A percentile compares a stretch with the other conserved stretches of the same genome.
phyloP scores from a whole-genome alignment of 2,797 vertebrate genomes.

The Melanotaenia boesemani region DNA sequence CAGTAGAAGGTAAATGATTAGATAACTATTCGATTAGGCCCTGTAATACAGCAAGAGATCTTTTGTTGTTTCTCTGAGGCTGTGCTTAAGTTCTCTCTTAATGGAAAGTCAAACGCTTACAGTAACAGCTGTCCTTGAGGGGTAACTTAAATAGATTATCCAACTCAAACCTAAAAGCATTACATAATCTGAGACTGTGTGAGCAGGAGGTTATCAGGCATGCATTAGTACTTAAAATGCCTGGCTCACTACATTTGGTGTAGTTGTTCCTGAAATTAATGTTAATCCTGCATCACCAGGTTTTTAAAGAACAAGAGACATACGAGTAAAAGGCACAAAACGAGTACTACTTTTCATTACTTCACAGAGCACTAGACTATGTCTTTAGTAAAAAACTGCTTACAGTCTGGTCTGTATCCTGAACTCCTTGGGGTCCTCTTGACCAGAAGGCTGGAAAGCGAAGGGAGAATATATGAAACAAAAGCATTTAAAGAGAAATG shows the following conservation, averaged over 20 bases:
- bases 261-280: slow-evolving; percentile 47
- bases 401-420: slow-evolving; percentile 88
- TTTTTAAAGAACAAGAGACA: slow-evolving; percentile 17
- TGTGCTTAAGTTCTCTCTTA: slow-evolving; percentile 23
- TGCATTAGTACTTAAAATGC: slow-evolving; percentile 40
- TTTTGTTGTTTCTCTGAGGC: slow-evolving; percentile 36
- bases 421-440: slow-evolving; percentile 87
- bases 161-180: slow-evolving; percentile 78
- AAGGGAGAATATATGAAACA: slow-evolving; percentile 20
- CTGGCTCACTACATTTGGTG: slow-evolving; percentile 42
- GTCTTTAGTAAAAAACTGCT: slow-evolving; percentile 58
- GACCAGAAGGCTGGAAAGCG: slow-evolving; percentile 82
- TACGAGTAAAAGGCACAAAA: slow-evolving; percentile 15
- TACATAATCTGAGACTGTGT: slow-evolving; percentile 69
- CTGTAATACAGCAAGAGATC: not conserved
- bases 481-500: not conserved
- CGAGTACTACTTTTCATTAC: not conserved
- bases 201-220: slow-evolving; percentile 40
- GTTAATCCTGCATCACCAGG: slow-evolving; percentile 53
- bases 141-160: slow-evolving; percentile 81
- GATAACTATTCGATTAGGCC: not conserved
- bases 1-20: slow-evolving; percentile 17
- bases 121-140: slow-evolving; percentile 67
- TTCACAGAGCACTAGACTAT: not conserved
- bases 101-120: slow-evolving; percentile 57